Evolutionary conservation across 2,888 invertebrate genomes (phyloP).

Genomic region (Calameuta filiformis): DNA sequence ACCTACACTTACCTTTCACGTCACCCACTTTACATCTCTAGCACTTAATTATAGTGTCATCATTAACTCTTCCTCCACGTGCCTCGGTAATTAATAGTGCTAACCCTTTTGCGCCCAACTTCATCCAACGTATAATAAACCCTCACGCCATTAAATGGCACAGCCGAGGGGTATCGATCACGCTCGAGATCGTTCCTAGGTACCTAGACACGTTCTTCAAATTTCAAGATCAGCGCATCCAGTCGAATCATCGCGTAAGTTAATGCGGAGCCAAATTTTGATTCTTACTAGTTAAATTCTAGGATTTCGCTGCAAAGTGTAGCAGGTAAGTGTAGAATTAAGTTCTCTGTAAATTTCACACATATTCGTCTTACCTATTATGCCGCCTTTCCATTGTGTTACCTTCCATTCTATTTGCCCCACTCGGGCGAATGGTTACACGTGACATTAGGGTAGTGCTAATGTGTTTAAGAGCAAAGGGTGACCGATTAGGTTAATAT

Average conservation of each 20-base stretch:
- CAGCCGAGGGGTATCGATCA: background rate
- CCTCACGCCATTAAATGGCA: background rate
- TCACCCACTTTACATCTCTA: background rate
- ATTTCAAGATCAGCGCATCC: background rate
- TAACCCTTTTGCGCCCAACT: constrained; percentile 31
- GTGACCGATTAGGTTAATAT: background rate
- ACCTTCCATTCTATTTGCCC: background rate
- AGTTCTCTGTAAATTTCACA: background rate
- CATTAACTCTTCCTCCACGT: constrained; percentile 18
- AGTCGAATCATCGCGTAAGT: background rate
- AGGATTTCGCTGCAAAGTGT: background rate
- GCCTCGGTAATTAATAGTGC: constrained; percentile 28
- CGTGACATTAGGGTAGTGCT: background rate
- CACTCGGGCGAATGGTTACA: background rate
- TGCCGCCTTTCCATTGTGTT: background rate
- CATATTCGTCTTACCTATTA: background rate
- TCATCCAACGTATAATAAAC: constrained; percentile 21
- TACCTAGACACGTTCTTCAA: background rate
- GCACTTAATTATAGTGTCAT: constrained; percentile 12
- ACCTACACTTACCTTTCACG: background rate
- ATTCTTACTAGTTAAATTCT: background rate
- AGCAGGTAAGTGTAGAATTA: background rate
- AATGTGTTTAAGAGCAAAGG: background rate
- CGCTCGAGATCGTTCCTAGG: background rate
- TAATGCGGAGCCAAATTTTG: background rate